Evolutionary conservation across 2,113 vertebrate genomes (phyloP), one percentile per base, ranked within the genome.

Genomic region (Carlito syrichta): DNA sequence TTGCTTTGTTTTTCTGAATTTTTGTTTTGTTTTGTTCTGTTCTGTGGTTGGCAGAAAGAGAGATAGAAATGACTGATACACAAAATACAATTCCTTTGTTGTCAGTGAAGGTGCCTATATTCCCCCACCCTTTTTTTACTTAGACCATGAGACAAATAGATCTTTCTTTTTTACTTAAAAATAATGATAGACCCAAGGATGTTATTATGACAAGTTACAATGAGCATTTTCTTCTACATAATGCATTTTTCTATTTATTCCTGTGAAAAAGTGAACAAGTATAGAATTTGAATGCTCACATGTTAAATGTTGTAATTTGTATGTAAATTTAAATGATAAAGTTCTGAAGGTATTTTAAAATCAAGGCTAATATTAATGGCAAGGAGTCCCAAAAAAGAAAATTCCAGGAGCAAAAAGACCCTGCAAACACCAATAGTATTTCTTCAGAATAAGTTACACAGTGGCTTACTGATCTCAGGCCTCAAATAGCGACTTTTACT

Each of bases 11-110:
- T 84, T 78, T 94, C n/a, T 35, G 48, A 79, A 38, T 48, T 78
- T 94, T 66, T 88, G 27, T 89, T 90, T 96, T 86, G 74, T 74
- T 95, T 30, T 60, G 32, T 89, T 96, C 86, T 91, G 2, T 86
- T 77, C 38, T 81, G 81, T 87, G 45, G 48, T 86, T 96, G 14
- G 66, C 68, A 74, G 48, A 92, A 89, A 91, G 14, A 63, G 48
- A 63, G 19, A 63, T 7, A 94, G 69, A 84, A 68, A 63, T 50
- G 1, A 48, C 63, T 30, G 91, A 35, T 69, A 76, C 82, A 95
- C 22, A 78, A 78, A 82, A 38, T 77, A 48, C n/a, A 60, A 93
- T 56, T 56, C n/a, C 25, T 84, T 74, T 89, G 60, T 66, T 62
- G 45, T 85, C 50, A 52, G 86, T 86, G 74, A 89, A 94, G 63